Evolutionary conservation across 2,888 invertebrate species (phyloP).

Genomic region (Phlogophora meticulosa): DNA sequence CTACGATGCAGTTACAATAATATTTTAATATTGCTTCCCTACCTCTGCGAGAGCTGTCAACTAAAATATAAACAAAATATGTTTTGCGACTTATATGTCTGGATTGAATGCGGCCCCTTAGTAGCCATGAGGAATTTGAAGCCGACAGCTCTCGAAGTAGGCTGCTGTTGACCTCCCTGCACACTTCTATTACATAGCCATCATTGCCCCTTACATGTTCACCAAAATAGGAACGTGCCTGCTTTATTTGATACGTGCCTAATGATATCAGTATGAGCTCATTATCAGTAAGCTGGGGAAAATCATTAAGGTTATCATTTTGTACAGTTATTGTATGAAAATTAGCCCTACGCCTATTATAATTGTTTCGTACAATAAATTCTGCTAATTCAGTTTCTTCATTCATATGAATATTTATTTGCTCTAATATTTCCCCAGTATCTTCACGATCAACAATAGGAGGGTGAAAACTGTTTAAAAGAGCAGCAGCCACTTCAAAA

Average conservation of each 20-base stretch:
- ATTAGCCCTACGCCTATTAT: slow-evolving; percentile 1
- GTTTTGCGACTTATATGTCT: no score
- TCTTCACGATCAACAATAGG: slow-evolving; percentile 21
- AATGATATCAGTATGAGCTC: not conserved
- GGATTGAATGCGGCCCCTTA: no score
- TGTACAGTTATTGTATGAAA: no score
- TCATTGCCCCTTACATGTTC: not conserved
- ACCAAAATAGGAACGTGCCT: not conserved
- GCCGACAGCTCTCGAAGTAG: no score
- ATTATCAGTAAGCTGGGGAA: not conserved
- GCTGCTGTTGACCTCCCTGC: not conserved
- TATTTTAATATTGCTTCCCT: no score
- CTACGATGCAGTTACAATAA: no score
- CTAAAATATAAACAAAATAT: no score
- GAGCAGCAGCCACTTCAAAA: slow-evolving; percentile 28
- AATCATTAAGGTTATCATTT: not conserved
- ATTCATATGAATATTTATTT: not conserved
- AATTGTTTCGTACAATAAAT: slow-evolving; percentile 3
- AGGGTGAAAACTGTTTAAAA: slow-evolving; percentile 25
- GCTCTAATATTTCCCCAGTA: slow-evolving; percentile 18
- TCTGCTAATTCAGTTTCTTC: slow-evolving; percentile 6
- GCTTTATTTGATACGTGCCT: not conserved
- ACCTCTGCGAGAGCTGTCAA: no score
- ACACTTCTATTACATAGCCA: slow-evolving; percentile 3
- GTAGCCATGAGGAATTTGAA: no score